Evolutionary conservation across 2,888 invertebrate species (phyloP).

Genomic region (Blomia tropicalis): DNA sequence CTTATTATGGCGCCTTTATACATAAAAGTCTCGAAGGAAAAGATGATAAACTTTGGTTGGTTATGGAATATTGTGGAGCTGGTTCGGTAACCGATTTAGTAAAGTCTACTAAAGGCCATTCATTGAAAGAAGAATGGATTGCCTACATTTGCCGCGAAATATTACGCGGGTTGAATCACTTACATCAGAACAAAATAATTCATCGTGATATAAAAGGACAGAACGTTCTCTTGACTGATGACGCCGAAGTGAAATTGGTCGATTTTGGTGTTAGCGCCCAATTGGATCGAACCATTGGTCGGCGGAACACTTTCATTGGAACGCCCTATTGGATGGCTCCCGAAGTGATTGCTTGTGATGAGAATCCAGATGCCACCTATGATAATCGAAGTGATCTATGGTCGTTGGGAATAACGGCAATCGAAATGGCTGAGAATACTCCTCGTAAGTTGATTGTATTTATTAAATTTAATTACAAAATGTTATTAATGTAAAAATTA

Average conservation of each 20-base stretch:
- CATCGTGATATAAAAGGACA: slow-evolving; percentile 99
- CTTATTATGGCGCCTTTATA: slow-evolving; percentile 99
- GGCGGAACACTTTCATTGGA: slow-evolving; percentile 97
- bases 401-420: slow-evolving; percentile 75
- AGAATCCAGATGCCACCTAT: slow-evolving; percentile 98
- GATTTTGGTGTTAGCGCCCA: slow-evolving; percentile 99
- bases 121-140: slow-evolving; percentile 98
- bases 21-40: slow-evolving; percentile 97
- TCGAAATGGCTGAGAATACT: slow-evolving; percentile 86
- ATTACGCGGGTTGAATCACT: slow-evolving; percentile 68
- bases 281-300: slow-evolving; percentile 92
- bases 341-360: slow-evolving; percentile 98
- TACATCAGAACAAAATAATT: slow-evolving; percentile 96
- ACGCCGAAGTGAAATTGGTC: slow-evolving; percentile 98
- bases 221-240: slow-evolving; percentile 96
- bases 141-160: slow-evolving; percentile 91
- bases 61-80: slow-evolving; percentile 99
- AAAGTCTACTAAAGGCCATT: slow-evolving; percentile 95
- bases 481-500: no score
- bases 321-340: slow-evolving; percentile 99
- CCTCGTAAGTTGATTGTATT: slow-evolving; percentile 43
- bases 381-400: slow-evolving; percentile 60
- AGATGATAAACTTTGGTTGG: slow-evolving; percentile 98
- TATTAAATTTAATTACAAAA: background rate
- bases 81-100: slow-evolving; percentile 97